phyloP scores from a whole-genome alignment of 2,888 invertebrate genomes.

The Melipona beecheii region DNA sequence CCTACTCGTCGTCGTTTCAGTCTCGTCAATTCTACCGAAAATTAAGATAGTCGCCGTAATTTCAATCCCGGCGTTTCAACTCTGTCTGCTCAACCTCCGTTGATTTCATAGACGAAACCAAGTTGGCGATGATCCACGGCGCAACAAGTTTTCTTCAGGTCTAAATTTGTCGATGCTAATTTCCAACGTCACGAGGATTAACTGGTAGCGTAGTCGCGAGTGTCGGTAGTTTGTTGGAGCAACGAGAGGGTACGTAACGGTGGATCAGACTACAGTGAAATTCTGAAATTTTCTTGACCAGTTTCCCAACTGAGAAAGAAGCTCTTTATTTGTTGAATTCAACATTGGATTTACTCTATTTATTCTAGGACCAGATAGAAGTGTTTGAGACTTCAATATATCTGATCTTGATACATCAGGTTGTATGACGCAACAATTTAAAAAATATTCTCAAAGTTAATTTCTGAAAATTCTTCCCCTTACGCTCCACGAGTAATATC shows the following conservation, averaged over 20 bases:
- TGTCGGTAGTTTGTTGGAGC: not conserved
- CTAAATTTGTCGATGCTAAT: constrained; percentile 73
- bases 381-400: too few species aligned
- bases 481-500: not conserved
- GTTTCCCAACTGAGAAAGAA: not conserved
- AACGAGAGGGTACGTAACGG: constrained; percentile 1
- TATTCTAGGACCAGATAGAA: too few species aligned
- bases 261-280: constrained; percentile 11
- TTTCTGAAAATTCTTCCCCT: too few species aligned
- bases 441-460: too few species aligned
- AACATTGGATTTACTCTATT: too few species aligned
- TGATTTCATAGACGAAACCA: not conserved
- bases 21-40: not conserved
- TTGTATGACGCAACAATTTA: too few species aligned
- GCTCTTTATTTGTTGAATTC: not conserved
- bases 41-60: too few species aligned
- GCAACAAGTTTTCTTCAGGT: constrained; percentile 82
- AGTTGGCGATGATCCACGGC: constrained; percentile 79
- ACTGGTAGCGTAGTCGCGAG: constrained; percentile 73
- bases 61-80: too few species aligned
- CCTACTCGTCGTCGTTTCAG: not conserved
- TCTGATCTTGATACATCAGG: too few species aligned
- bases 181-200: constrained; percentile 71
- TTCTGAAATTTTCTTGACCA: too few species aligned
- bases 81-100: not conserved